Base-by-base conservation (phyloP, 1,140 invertebrate genomes). In the Popillia japonica region DNA sequence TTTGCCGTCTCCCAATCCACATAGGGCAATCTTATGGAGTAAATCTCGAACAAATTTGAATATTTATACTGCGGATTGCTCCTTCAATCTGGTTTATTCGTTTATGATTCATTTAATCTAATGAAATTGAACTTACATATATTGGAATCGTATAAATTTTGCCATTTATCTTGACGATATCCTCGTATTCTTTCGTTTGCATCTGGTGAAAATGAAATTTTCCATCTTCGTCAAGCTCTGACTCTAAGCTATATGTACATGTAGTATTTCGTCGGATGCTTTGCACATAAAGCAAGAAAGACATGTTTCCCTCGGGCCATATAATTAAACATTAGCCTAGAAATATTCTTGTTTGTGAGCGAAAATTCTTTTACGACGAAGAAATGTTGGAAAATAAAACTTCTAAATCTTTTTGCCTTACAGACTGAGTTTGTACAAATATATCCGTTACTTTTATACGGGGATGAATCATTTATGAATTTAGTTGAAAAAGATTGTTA, bases 251-350 rank as follows among this genome's bases (percentile, higher is more conserved):
- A 4, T 34, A 34, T 34, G 27, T 34, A 34, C 4, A 34, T 4
- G 27, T 34, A 34, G 27, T 4, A 4, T 34, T 34, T 34, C 27
- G 27, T 34, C 27, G 27, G 11, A 48, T 48, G n/a, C 44, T 10
- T 9, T 48, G 10, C 44, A n/a, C n/a, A 14, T n/a, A 48, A 48
- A 48, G n/a, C 44, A 48, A 1, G 27, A 3, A 48, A n/a, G n/a
- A 48, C 44, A 48, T 48, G 44, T n/a, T 48, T 55, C 11, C 11
- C 48, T 17, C n/a, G 48, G 17, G 48, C 14, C 6, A 17, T n/a
- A 55, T 55, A 55, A 55, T 55, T 55, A 55, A 55, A 55, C 48
- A 55, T 55, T 55, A 17, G 48, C 44, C 14, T 55, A 55, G 48
- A 55, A 55, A 55, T 55, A 17, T 55, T n/a, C 48, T 55, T 55